Evolutionary conservation across 2,888 invertebrate genomes (phyloP).

Genomic region (Panzeria rudis): DNA sequence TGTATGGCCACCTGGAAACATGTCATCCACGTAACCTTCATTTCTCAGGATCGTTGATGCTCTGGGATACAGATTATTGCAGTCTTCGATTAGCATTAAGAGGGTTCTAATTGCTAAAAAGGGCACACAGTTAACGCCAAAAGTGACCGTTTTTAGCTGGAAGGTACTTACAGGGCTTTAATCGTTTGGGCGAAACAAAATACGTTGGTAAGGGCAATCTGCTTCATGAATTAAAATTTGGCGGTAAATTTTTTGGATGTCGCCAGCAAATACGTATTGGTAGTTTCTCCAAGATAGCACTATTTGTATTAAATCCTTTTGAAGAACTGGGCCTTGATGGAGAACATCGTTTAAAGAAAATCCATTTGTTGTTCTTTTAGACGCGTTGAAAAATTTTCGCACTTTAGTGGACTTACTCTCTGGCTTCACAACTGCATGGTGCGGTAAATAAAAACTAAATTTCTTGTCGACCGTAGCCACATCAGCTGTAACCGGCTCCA

Average conservation of each 20-base stretch:
- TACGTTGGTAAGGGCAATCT: neutral
- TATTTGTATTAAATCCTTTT: conserved; percentile 14
- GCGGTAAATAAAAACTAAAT: too few relatives aligned
- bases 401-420: neutral
- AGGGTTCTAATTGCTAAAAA: neutral
- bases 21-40: neutral
- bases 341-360: neutral
- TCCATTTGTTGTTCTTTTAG: neutral
- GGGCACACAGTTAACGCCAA: neutral
- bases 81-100: neutral
- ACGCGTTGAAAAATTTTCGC: neutral
- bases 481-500: neutral
- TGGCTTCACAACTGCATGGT: too few relatives aligned
- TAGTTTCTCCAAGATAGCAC: neutral
- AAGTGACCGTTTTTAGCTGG: neutral
- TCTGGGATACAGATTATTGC: neutral
- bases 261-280: neutral
- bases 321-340: neutral
- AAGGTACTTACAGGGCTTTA: neutral
- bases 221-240: conserved; percentile 6
- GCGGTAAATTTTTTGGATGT: conserved; percentile 18
- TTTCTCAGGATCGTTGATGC: neutral
- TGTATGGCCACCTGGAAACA: neutral
- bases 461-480: too few relatives aligned
- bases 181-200: neutral